Conservation (phyloP, 2,888 invertebrate species). For the Eustalomyia histrio region DNA sequence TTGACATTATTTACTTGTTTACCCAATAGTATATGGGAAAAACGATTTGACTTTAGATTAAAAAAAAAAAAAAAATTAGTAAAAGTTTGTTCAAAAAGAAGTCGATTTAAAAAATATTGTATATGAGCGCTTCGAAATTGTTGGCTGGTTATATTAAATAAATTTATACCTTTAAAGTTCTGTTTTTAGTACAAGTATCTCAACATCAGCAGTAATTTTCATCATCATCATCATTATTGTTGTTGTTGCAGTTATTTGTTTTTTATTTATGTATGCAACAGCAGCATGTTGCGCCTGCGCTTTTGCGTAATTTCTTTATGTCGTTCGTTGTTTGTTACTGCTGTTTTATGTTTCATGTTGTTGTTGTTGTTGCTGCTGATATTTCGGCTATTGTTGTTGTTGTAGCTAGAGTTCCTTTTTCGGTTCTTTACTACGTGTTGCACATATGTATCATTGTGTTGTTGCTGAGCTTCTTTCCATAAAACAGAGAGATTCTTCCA, state of each 20-base stretch:
- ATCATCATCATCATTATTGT: slow-evolving; percentile 48
- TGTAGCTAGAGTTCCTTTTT: slow-evolving; percentile 41
- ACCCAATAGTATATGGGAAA: too few relatives aligned
- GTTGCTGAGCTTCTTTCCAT: slow-evolving; percentile 43
- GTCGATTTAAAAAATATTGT: too few relatives aligned
- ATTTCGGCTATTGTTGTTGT: slow-evolving; percentile 23
- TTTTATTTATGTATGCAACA: slow-evolving; percentile 33
- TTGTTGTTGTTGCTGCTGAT: slow-evolving; percentile 31
- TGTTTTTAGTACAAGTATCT: slow-evolving; percentile 41
- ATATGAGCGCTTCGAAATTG: too few relatives aligned
- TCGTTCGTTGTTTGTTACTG: slow-evolving; percentile 43
- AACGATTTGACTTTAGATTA: too few relatives aligned
- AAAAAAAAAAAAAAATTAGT: too few relatives aligned
- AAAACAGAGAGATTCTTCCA: slow-evolving; percentile 26
- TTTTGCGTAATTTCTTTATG: slow-evolving; percentile 66
- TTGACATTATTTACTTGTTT: too few relatives aligned
- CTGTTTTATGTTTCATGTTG: slow-evolving; percentile 45
- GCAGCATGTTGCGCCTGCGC: slow-evolving; percentile 67
- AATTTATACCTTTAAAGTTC: slow-evolving; percentile 14
- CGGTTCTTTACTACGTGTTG: slow-evolving; percentile 64
- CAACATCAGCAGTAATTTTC: slow-evolving; percentile 56
- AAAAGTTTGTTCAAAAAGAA: too few relatives aligned
- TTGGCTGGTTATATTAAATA: too few relatives aligned
- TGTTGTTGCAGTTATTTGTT: slow-evolving; percentile 27
- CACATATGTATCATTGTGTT: slow-evolving; percentile 63